Conservation (phyloP, 2,113 vertebrate genomes). For the Neoarius graeffei region DNA sequence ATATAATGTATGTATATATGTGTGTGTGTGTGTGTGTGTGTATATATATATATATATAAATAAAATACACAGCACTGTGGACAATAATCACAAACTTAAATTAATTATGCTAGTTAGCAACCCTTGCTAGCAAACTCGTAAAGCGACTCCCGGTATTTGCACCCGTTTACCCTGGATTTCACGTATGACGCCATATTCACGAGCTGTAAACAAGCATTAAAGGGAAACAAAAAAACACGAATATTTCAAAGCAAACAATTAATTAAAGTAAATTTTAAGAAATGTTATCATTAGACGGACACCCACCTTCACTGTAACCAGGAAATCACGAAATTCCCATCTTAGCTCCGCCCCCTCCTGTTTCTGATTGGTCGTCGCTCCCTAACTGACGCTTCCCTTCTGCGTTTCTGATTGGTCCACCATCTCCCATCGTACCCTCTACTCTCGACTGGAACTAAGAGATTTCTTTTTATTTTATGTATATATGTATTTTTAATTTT, state of each 20-base stretch:
- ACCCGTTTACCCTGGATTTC: background rate
- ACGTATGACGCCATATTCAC: background rate
- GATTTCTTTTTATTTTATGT: background rate
- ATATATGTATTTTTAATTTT: background rate
- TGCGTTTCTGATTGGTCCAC: background rate
- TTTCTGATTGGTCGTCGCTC: slow-evolving; percentile 4
- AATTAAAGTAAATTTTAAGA: background rate
- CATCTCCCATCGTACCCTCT: background rate
- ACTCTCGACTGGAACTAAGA: background rate
- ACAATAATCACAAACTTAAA: background rate
- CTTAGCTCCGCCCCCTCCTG: background rate
- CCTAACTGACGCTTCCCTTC: background rate
- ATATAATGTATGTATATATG: no score
- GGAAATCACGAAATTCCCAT: slow-evolving; percentile 63
- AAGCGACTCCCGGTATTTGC: background rate
- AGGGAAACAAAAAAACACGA: background rate
- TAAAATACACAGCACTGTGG: no score
- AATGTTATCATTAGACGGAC: slow-evolving; percentile 37
- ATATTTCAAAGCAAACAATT: background rate
- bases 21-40: no score
- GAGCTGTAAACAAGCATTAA: background rate
- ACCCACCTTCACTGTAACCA: slow-evolving; percentile 73
- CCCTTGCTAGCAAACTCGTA: slow-evolving; percentile 4
- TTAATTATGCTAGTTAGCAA: background rate
- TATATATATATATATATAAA: no score